Evolutionary conservation across 2,113 vertebrate genomes (phyloP), one percentile per base, ranked within the genome.

Genomic region (Spheniscus mendiculus): DNA sequence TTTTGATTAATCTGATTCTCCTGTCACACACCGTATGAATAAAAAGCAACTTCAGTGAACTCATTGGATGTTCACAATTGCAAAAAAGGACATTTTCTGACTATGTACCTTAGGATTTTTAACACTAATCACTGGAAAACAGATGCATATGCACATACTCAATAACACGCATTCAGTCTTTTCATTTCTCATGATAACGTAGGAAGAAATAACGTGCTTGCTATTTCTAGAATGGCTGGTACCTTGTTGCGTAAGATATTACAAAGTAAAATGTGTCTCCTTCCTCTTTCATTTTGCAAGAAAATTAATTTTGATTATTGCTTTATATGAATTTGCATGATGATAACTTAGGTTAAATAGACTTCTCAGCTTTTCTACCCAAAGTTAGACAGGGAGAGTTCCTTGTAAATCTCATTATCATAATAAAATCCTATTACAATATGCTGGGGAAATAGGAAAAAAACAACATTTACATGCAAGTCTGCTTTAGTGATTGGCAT

Each of bases 251-350:
- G n/a, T 52, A 71, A 92, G n/a, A 42, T 47, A 61, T 25, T 95
- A 44, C 25, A 27, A 91, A 79, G n/a, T 71, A 52, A 95, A 94
- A 63, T 40, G 30, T 59, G 15, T 36, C 15, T 27, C 63, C 19
- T 72, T 91, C 16, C 40, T 74, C 42, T 70, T 85, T 81, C 36
- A 47, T 79, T 77, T 96, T 45, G 13, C 29, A 84, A 74, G 62
- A 36, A 87, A 59, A 87, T 90, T 89, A 93, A 84, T 95, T 93
- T 92, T 86, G 18, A 66, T 49, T 74, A 36, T 84, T 88, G 65
- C 50, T 87, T 79, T 84, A 47, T 81, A 62, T 73, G 47, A 82
- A 84, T 92, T 92, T 86, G 32, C 32, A 19, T 53, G 25, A 66
- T 58, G 34, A 72, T 85, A 53, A 88, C 58, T 66, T 61, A 13